A percentile compares a stretch with the other conserved stretches of the same genome.
phyloP scores from a whole-genome alignment of 2,888 invertebrate genomes.

The Notodonta dromedarius region DNA sequence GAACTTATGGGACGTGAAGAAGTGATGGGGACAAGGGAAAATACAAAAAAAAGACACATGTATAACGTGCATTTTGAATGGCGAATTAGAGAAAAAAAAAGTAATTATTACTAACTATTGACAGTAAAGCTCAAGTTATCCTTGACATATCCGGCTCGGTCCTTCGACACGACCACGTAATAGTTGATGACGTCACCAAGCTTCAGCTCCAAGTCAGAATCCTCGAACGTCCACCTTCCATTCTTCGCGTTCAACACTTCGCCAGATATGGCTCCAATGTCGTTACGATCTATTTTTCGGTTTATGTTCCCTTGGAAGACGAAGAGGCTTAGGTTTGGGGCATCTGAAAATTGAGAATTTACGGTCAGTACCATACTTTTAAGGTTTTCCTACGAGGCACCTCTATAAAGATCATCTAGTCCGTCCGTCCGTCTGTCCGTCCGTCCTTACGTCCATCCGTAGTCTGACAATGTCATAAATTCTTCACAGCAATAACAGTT shows the following conservation, averaged over 20 bases:
- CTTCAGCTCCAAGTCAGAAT: slow-evolving; percentile 67
- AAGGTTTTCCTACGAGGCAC: too few relatives aligned
- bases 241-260: slow-evolving; percentile 70
- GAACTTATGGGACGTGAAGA: too few relatives aligned
- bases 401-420: too few relatives aligned
- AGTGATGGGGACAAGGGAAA: too few relatives aligned
- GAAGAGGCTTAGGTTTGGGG: slow-evolving; percentile 80
- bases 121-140: slow-evolving; percentile 69
- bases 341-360: slow-evolving; percentile 59
- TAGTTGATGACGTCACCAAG: slow-evolving; percentile 85
- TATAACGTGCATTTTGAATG: too few relatives aligned
- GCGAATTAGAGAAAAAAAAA: neutral
- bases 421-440: too few relatives aligned
- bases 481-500: too few relatives aligned
- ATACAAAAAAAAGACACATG: too few relatives aligned
- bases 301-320: slow-evolving; percentile 87
- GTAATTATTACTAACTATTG: slow-evolving; percentile 54
- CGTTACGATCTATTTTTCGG: slow-evolving; percentile 68
- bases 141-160: slow-evolving; percentile 72
- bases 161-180: slow-evolving; percentile 84
- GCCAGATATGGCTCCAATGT: slow-evolving; percentile 80
- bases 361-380: too few relatives aligned
- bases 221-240: slow-evolving; percentile 81
- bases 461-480: too few relatives aligned
- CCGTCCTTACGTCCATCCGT: too few relatives aligned